Evolutionary conservation across 2,113 vertebrate species (phyloP), one percentile per base, ranked within the genome.

Genomic region (Leucosticte australis): DNA sequence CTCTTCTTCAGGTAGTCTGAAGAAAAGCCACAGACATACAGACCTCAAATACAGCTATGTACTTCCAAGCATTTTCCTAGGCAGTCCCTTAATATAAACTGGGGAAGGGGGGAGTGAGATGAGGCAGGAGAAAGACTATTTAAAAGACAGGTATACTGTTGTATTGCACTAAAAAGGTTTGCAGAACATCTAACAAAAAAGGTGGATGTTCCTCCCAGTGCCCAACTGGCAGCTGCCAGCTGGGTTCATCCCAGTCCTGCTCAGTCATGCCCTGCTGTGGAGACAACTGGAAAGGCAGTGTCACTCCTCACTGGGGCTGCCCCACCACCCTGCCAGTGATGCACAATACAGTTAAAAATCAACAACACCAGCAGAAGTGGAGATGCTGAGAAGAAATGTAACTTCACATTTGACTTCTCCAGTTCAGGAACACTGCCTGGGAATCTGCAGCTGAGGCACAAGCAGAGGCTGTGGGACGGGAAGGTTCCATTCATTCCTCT

Each of bases 231-330:
- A 79, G 56, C 26, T 64, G 26, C n/a, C 35, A 57, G 28, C 10
- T 8, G 22, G 52, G 11, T 4, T 63, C 62, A n/a, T 6, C 19
- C 15, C 0, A 0, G 33, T 44, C 9, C 47, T 5, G 0, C 42
- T 82, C 57, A 21, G 47, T 35, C 0, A 1, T 42, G 30, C 63
- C 49, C 39, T 53, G 59, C 3, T 5, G 10, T 6, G 12, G 39
- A 63, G 30, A 9, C 4, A 4, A 2, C 15, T 13, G 15, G 49
- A 89, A 78, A 22, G 1, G 56, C 44, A 50, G 31, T 28, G 21
- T 17, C 3, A 0, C 20, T 15, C 15, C 41, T 30, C 47, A 42
- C 27, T 21, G 18, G 23, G 42, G 17, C 26, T 39, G 6, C 8
- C 19, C 19, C 49, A 37, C 6, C 28, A 42, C 59, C 59, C 44